Evolutionary conservation across 2,888 invertebrate species (phyloP).

Genomic region (Hydrotaea diabolus): DNA sequence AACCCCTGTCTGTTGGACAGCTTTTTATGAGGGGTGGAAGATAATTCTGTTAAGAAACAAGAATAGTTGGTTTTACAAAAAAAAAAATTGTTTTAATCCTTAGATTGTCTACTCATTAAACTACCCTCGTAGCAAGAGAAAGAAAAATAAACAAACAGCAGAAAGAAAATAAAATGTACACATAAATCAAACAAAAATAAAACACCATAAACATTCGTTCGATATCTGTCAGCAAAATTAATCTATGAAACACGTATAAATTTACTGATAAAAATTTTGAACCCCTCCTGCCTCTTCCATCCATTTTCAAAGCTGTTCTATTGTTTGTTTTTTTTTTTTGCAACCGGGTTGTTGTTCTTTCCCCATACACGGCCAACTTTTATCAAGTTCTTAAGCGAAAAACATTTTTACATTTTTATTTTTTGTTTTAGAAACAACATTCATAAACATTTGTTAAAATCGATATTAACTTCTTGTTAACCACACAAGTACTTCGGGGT

Average conservation of each 20-base stretch:
- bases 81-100: too few relatives aligned
- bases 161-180: background rate
- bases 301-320: too few relatives aligned
- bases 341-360: background rate
- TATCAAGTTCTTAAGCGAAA: background rate
- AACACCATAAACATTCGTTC: background rate
- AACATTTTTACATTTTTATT: background rate
- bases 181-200: conserved; percentile 20
- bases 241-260: conserved; percentile 17
- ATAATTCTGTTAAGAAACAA: too few relatives aligned
- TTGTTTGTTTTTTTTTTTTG: background rate
- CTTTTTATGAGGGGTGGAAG: too few relatives aligned
- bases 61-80: too few relatives aligned
- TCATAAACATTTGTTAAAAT: background rate
- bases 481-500: background rate
- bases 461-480: background rate
- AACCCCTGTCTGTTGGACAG: too few relatives aligned
- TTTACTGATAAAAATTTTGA: conserved; percentile 12
- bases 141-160: conserved; percentile 1
- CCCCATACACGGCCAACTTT: background rate
- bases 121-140: too few relatives aligned
- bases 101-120: too few relatives aligned
- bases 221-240: background rate
- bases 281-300: background rate
- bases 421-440: too few relatives aligned